Evolutionary conservation across 35 echinoderm and acorn worm species (phyloP), one percentile per base, ranked within the genome.

Genomic region (Anneissia japonica): DNA sequence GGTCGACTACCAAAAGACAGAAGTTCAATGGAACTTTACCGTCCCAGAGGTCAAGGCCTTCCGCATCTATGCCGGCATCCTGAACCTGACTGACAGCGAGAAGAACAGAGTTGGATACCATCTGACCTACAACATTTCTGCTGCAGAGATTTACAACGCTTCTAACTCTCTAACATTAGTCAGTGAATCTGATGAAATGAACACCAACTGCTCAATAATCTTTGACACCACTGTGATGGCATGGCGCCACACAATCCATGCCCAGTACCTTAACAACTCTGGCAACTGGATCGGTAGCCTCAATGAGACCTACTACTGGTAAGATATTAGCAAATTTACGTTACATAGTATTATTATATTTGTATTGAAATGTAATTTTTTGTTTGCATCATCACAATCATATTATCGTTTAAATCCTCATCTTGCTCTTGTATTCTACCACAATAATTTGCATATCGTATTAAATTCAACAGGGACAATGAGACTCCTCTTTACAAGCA

Each of bases 381-480:
- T 64, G 13, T n/a, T n/a, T n/a, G n/a, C n/a, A n/a, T n/a, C n/a
- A n/a, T n/a, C n/a, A n/a, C n/a, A n/a, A n/a, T n/a, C n/a, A n/a
- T n/a, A n/a, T n/a, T n/a, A n/a, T n/a, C n/a, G n/a, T n/a, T n/a
- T n/a, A n/a, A n/a, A n/a, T n/a, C n/a, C n/a, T n/a, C n/a, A n/a
- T n/a, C n/a, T n/a, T n/a, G n/a, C n/a, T n/a, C n/a, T n/a, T n/a
- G n/a, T n/a, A n/a, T n/a, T n/a, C n/a, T n/a, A n/a, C n/a, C n/a
- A n/a, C n/a, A n/a, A n/a, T n/a, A n/a, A n/a, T n/a, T n/a, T n/a
- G n/a, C n/a, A n/a, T n/a, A n/a, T n/a, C n/a, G n/a, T n/a, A n/a
- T n/a, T n/a, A n/a, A n/a, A n/a, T n/a, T n/a, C n/a, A n/a, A n/a
- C 74, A 97, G 94, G 96, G 96, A 99, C 74, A 75, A 89, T 84